Evolutionary conservation across 1,140 invertebrate genomes (phyloP).

Genomic region (Adoxophyes honmai): DNA sequence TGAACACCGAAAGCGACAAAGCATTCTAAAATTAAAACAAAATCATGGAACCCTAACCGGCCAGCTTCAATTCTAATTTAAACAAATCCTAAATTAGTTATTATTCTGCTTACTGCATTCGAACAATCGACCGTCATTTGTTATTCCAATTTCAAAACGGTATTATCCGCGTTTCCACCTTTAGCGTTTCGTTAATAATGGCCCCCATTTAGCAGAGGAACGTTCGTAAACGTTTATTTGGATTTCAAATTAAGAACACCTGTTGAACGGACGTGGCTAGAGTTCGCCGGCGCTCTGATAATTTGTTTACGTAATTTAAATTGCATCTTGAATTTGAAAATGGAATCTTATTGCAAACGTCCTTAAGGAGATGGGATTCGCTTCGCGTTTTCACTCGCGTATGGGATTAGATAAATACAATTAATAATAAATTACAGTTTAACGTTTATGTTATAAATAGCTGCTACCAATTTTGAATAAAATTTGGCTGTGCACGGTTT

Average conservation of each 20-base stretch:
- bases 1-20: no score
- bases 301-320: conserved; percentile 57
- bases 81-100: conserved; percentile 1
- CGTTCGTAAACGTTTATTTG: conserved; percentile 43
- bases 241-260: conserved; percentile 57
- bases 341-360: conserved; percentile 14
- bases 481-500: no score
- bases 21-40: no score
- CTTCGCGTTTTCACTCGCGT: no score
- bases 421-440: no score
- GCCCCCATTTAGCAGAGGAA: conserved; percentile 4
- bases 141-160: background rate
- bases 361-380: no score
- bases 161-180: background rate
- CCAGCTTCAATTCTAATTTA: background rate
- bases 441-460: no score
- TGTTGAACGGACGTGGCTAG: conserved; percentile 34
- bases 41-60: background rate
- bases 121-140: background rate
- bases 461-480: no score
- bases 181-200: conserved; percentile 11
- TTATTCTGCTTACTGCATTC: background rate
- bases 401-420: no score
- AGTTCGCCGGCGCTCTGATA: conserved; percentile 30
- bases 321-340: conserved; percentile 29